phyloP scores from a whole-genome alignment of 2,797 vertebrate genomes.

The Clamator glandarius region DNA sequence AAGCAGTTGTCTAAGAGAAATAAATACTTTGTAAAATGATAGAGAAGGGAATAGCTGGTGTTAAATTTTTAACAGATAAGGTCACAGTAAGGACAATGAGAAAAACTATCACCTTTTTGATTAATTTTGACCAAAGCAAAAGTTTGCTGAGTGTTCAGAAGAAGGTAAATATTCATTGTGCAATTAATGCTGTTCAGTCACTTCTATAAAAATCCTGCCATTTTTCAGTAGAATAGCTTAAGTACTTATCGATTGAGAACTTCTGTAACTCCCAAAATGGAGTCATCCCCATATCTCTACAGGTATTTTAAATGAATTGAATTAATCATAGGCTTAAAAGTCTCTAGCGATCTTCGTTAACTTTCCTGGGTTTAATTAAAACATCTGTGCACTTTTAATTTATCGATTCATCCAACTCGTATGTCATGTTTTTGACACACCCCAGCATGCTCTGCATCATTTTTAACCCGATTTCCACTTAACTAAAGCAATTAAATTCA shows the following conservation, averaged over 20 bases:
- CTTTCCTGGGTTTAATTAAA: slow-evolving; percentile 88
- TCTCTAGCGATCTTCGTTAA: slow-evolving; percentile 83
- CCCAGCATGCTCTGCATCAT: slow-evolving; percentile 86
- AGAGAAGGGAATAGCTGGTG: neutral
- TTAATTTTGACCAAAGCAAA: slow-evolving; percentile 13
- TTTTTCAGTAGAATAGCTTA: slow-evolving; percentile 70
- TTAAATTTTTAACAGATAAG: neutral
- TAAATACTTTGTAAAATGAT: neutral
- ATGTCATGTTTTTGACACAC: slow-evolving; percentile 89
- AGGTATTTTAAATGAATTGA: slow-evolving; percentile 88
- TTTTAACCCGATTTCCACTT: slow-evolving; percentile 87
- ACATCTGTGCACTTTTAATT: slow-evolving; percentile 89
- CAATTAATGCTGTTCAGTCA: slow-evolving; percentile 66
- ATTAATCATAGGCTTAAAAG: slow-evolving; percentile 88
- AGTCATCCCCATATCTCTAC: slow-evolving; percentile 80
- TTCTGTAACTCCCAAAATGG: slow-evolving; percentile 80
- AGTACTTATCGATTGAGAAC: slow-evolving; percentile 80
- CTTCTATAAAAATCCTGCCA: slow-evolving; percentile 44
- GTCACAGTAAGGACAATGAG: neutral
- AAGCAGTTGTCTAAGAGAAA: neutral
- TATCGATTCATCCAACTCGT: slow-evolving; percentile 86
- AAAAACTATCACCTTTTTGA: neutral
- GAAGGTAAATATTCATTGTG: slow-evolving; percentile 67
- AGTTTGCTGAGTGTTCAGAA: slow-evolving; percentile 24
- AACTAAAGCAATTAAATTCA: slow-evolving; percentile 90